Conservation (phyloP, 2,113 vertebrate species). For the Donacobius atricapilla region DNA sequence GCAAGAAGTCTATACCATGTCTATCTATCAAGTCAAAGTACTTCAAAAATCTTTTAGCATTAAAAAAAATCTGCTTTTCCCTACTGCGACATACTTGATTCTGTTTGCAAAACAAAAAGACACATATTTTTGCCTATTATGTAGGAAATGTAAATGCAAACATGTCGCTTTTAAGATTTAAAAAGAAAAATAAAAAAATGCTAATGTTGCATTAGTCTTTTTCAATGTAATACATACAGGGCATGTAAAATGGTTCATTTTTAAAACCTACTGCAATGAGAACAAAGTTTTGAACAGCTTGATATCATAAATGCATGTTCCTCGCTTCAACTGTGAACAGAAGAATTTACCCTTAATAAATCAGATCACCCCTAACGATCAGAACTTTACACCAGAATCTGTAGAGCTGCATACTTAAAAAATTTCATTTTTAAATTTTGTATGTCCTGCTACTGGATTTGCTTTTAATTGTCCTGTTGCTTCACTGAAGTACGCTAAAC, state of each 20-base stretch:
- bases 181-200: neutral
- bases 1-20: neutral
- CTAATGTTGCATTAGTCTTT: neutral
- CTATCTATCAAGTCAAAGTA: neutral
- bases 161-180: neutral
- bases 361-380: neutral
- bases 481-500: neutral
- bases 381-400: neutral
- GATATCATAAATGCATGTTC: neutral
- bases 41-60: neutral
- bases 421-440: neutral
- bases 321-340: neutral
- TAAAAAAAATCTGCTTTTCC: neutral
- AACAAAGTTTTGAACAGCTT: neutral
- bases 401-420: neutral
- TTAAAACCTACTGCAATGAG: neutral
- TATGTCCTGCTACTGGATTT: neutral
- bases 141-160: neutral
- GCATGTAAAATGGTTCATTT: neutral
- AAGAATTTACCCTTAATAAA: neutral
- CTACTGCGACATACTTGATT: neutral
- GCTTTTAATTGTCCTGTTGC: neutral
- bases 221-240: neutral
- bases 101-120: neutral
- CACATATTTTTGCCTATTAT: neutral